Conservation (phyloP, 2,797 vertebrate genomes). For the Artibeus jamaicensis region DNA sequence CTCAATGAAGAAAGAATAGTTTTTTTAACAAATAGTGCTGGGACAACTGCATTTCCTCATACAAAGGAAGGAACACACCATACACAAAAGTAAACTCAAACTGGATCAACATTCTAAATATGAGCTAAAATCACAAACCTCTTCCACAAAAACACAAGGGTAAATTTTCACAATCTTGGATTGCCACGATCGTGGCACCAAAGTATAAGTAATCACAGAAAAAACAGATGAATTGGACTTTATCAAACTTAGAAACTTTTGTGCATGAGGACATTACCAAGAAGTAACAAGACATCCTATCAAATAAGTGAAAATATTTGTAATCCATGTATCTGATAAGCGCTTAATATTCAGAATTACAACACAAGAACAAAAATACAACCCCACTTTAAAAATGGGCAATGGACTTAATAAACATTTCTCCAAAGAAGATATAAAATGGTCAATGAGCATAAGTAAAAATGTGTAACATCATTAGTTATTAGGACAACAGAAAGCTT, state of each 20-base stretch:
- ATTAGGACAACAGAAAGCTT: neutral
- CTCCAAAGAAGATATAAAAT: neutral
- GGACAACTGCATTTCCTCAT: neutral
- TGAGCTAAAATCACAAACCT: neutral
- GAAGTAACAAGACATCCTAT: neutral
- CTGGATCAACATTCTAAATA: neutral
- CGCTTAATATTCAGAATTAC: neutral
- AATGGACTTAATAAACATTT: neutral
- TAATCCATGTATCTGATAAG: neutral
- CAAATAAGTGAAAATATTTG: neutral
- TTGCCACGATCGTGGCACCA: neutral
- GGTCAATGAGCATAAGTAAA: neutral
- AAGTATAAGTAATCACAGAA: neutral
- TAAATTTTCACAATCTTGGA: neutral
- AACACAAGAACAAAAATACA: neutral
- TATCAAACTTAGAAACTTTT: neutral
- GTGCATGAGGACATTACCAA: neutral
- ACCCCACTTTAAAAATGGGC: neutral
- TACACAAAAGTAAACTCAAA: neutral
- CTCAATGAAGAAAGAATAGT: neutral
- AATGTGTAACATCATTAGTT: neutral
- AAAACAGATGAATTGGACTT: neutral
- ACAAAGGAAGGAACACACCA: neutral
- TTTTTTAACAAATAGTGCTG: neutral
- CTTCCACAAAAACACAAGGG: neutral